Evolutionary conservation across 2,113 vertebrate species (phyloP).

Genomic region (Excalfactoria chinensis): DNA sequence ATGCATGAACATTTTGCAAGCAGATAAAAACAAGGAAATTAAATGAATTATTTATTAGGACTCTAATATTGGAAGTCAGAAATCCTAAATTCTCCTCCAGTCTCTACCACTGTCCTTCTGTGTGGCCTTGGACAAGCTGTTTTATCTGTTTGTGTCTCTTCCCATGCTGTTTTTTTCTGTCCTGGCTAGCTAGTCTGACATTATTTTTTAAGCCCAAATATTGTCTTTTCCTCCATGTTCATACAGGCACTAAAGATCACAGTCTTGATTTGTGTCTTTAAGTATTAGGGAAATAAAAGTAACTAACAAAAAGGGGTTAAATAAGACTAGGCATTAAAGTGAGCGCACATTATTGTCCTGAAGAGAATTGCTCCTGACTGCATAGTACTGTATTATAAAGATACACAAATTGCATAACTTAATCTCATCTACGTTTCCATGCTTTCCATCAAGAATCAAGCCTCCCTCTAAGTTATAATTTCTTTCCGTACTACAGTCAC

Average conservation of each 20-base stretch:
- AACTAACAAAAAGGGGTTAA: neutral
- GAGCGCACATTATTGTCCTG: neutral
- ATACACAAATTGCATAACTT: neutral
- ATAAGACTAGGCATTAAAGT: neutral
- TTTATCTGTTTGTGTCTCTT: neutral
- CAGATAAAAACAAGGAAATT: slow-evolving; percentile 54
- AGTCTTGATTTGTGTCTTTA: neutral
- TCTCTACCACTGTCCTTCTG: neutral
- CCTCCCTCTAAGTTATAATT: neutral
- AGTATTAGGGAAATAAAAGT: neutral
- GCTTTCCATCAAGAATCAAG: neutral
- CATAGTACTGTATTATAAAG: neutral
- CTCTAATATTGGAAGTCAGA: neutral
- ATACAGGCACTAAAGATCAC: neutral
- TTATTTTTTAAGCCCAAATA: neutral
- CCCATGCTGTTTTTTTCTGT: neutral
- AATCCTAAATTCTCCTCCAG: neutral
- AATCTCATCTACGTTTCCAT: neutral
- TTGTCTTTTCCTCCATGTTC: neutral
- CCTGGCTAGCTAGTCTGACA: neutral
- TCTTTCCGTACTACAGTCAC: neutral
- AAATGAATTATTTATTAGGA: slow-evolving; percentile 62
- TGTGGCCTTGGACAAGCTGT: neutral
- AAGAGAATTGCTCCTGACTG: neutral
- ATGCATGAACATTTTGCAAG: neutral